Base-by-base conservation (phyloP, 2,888 invertebrate species). In the Sarcophaga subvicina region DNA sequence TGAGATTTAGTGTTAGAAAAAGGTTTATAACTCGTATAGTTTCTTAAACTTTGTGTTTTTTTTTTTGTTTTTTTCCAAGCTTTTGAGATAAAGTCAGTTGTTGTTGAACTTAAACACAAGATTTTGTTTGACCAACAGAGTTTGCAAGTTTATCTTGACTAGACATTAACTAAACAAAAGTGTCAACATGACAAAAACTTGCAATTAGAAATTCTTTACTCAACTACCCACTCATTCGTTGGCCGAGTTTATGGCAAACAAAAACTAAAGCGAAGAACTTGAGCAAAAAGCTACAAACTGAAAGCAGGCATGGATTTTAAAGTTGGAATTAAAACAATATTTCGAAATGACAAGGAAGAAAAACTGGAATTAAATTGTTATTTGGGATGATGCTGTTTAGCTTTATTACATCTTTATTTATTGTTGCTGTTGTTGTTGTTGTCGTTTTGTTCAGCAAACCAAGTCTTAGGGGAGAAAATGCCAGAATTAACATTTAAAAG, bases 161-260 rank as follows among this genome's bases (percentile, higher is more conserved):
- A 80, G 66, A 87, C 71, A 67, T 79, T 79, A 84, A 73, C 75
- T 63, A 75, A 86, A 86, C 86, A 83, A 87, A 86, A 87, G 82
- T 87, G 88, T 88, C 88, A 89, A 87, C 87, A 88, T 81, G 72
- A 80, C 78, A 82, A 76, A 62, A 79, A 79, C 49, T 81, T 76
- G 60, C 12, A 63, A 12, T 73, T 54, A 20, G 11, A 47, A 20
- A 20, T 11, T 62, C 62, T n/a, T n/a, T 10, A 22, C 22, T 62
- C 3, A 10, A 10, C 10, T 37, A 37, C 37, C 8, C 10, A 8
- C 37, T 6, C 37, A 37, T 37, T 37, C 2, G 37, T 37, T 37
- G 37, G 37, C 8, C 8, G 37, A 37, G 37, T 10, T 37, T 37
- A 10, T 37, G 0, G 37, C 10, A 10, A 37, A 37, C 67, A 54